Conservation (phyloP, 2,113 vertebrate genomes). For the Phoxinus phoxinus region DNA sequence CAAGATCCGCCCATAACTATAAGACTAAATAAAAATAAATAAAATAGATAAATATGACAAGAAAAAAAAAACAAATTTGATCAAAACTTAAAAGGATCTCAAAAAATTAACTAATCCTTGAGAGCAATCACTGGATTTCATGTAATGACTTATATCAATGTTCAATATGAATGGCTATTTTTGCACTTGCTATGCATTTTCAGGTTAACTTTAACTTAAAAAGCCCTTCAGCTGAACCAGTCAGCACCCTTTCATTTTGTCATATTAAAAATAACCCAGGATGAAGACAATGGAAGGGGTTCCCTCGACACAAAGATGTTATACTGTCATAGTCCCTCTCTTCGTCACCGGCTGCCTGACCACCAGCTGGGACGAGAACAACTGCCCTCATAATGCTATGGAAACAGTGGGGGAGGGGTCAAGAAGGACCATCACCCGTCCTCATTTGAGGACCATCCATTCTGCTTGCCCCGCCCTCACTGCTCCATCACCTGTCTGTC, state of each 20-base stretch:
- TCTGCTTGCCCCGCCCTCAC: constrained; percentile 51
- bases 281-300: constrained; percentile 12
- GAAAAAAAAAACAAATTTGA: too few relatives aligned
- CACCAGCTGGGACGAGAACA: constrained; percentile 64
- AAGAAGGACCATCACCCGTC: constrained; percentile 50
- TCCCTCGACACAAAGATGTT: constrained; percentile 44
- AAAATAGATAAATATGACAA: too few relatives aligned
- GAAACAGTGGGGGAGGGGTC: constrained; percentile 40
- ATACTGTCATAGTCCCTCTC: not conserved
- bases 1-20: too few relatives aligned
- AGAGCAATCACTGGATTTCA: not conserved
- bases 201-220: not conserved
- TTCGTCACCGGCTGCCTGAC: constrained; percentile 45
- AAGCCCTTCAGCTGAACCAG: constrained; percentile 22
- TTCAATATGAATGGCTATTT: not conserved
- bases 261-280: constrained; percentile 47
- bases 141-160: not conserved
- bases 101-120: not conserved
- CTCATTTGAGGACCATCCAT: constrained; percentile 65
- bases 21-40: too few relatives aligned
- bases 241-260: constrained; percentile 44
- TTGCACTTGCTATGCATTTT: constrained; percentile 7
- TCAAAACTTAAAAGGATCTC: too few relatives aligned
- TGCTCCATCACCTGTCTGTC: constrained; percentile 51
- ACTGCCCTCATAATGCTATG: constrained; percentile 36